Evolutionary conservation across 2,113 vertebrate genomes (phyloP), one percentile per base, ranked within the genome.

Genomic region (Trematomus loennbergii): DNA sequence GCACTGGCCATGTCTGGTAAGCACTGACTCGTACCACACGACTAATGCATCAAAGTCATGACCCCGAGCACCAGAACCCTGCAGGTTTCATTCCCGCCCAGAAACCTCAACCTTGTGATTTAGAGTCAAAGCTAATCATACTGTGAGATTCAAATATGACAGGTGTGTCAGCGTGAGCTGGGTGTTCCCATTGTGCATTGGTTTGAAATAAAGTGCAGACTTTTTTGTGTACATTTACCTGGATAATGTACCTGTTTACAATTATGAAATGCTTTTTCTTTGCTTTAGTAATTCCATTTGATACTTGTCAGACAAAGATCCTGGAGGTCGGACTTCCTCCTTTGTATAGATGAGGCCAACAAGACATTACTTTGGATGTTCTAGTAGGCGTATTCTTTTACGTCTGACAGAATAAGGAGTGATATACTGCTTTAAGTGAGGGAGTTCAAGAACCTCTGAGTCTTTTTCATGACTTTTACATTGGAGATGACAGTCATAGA

Each of bases 1-100:
- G 77, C 95, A 95, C 90, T 96, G 95, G 95, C 94, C 94, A 5
- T 96, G 95, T 75, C 95, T 82, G 87, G 95, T 96, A 93, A 90
- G 95, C 18, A 16, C n/a, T 0, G 16, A 15, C 15, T 11, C 13
- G 13, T 48, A 22, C 15, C 25, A 17, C 54, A 29, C 4, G 0
- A 25, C 29, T 36, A 9, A 61, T 15, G 20, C 40, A 46, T 55
- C 0, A 33, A 45, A 22, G 4, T 61, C 18, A 20, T 20, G 29
- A 36, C 17, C 17, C 10, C 7, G 25, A 36, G 25, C 0, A 0
- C 7, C 12, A 16, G 20, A 17, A 33, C 13, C 4, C 20, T 0
- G 36, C 16, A 53, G 0, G 8, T 74, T 53, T 53, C 25, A 29
- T 18, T 43, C 15, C 29, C 29, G 0, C 29, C 29, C 40, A 16